Conservation (phyloP, 1,140 invertebrate genomes). For the Panulirus ornatus region DNA sequence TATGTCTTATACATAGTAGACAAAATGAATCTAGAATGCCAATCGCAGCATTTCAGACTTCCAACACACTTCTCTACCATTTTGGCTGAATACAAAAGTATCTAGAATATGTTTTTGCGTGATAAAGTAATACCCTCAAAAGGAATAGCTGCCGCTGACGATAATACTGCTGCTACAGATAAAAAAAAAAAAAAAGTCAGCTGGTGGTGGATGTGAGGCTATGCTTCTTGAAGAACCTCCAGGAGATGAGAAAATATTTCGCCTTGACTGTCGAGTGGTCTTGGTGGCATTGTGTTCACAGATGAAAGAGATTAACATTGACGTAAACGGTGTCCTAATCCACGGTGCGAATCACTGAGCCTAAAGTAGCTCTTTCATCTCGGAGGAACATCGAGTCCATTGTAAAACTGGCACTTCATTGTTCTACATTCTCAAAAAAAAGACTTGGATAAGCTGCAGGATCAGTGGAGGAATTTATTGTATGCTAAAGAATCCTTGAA, state of each 20-base stretch:
- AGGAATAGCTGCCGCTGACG: slow-evolving; percentile 21
- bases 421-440: slow-evolving; percentile 13
- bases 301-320: slow-evolving; percentile 29
- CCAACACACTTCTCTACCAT: neutral
- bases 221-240: slow-evolving; percentile 29
- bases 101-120: slow-evolving; percentile 37
- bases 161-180: too few species aligned
- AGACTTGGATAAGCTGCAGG: neutral
- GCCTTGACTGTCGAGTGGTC: neutral
- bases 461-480: slow-evolving; percentile 29
- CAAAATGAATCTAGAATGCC: slow-evolving; percentile 48
- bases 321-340: slow-evolving; percentile 9
- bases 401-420: slow-evolving; percentile 23
- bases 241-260: neutral
- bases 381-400: neutral
- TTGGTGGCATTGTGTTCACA: slow-evolving; percentile 50
- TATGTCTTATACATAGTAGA: slow-evolving; percentile 39
- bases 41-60: slow-evolving; percentile 33
- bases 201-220: slow-evolving; percentile 46
- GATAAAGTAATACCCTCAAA: slow-evolving; percentile 25
- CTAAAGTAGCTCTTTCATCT: neutral
- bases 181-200: neutral
- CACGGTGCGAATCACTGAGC: neutral
- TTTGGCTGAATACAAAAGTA: slow-evolving; percentile 42
- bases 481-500: slow-evolving; percentile 17